phyloP scores from a whole-genome alignment of 1,140 invertebrate species.

The Bombyx mandarina region DNA sequence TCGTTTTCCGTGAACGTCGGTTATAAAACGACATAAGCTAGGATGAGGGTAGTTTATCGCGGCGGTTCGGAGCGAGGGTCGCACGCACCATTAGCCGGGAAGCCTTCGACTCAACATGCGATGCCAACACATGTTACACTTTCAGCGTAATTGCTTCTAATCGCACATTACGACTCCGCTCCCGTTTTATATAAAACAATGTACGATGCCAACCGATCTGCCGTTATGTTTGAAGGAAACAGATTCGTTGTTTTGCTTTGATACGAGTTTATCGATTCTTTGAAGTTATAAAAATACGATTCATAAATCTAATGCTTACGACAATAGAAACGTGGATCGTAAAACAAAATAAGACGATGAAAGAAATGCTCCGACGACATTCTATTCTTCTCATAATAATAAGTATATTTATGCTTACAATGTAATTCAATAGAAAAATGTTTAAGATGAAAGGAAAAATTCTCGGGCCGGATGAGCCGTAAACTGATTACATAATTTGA shows the following conservation, averaged over 20 bases:
- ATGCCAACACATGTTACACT: conserved; percentile 56
- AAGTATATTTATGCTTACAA: too few species aligned
- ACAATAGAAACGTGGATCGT: too few species aligned
- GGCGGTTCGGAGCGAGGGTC: conserved; percentile 21
- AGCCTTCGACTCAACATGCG: conserved; percentile 45
- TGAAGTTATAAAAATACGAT: too few species aligned
- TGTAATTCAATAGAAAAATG: conserved; percentile 17
- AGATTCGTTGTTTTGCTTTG: too few species aligned
- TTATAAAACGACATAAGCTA: conserved; percentile 11
- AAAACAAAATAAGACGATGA: too few species aligned
- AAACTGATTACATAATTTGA: conserved; percentile 50
- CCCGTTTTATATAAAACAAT: too few species aligned
- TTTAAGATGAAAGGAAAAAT: conserved; percentile 28
- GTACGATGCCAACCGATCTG: too few species aligned
- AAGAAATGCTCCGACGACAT: too few species aligned
- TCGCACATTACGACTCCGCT: conserved; percentile 19
- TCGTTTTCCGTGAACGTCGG: conserved; percentile 1
- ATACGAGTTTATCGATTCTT: too few species aligned
- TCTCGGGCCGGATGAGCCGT: conserved; percentile 31
- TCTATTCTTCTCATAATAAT: too few species aligned
- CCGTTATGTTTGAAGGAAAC: too few species aligned
- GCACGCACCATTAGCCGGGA: conserved; percentile 59
- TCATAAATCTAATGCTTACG: too few species aligned
- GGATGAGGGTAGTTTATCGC: conserved; percentile 37
- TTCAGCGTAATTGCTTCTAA: conserved; percentile 59